Evolutionary conservation across 2,888 invertebrate species (phyloP).

Genomic region (Lacanobia oleracea): DNA sequence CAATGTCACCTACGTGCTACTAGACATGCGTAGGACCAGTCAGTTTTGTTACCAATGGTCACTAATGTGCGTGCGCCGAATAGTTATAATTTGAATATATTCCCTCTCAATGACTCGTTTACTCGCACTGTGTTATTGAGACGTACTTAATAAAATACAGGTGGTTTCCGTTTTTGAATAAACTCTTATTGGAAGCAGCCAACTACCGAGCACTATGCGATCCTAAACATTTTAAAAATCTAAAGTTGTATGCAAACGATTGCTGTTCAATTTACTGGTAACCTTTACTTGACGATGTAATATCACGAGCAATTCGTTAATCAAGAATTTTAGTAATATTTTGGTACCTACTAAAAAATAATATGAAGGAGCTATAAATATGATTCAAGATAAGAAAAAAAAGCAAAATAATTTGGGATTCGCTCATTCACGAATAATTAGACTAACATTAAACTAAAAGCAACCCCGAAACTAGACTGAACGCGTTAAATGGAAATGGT

Average conservation of each 20-base stretch:
- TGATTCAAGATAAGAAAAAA: conserved; percentile 22
- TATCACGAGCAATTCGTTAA: conserved; percentile 5
- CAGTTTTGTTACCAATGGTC: conserved; percentile 42
- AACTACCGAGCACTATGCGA: not conserved
- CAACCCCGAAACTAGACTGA: conserved; percentile 49
- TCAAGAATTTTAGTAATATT: not conserved
- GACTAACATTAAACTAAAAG: conserved; percentile 20
- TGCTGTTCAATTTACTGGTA: not conserved
- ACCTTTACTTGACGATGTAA: conserved; percentile 23
- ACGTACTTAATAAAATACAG: not conserved
- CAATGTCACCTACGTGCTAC: conserved; percentile 36
- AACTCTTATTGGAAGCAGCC: not conserved
- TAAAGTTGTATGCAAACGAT: not conserved
- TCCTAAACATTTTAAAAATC: conserved; percentile 3
- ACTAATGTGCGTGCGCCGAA: conserved; percentile 45
- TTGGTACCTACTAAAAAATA: not conserved
- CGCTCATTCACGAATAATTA: no score
- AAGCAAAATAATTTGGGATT: not conserved
- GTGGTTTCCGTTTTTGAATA: not conserved
- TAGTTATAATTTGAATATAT: conserved; percentile 46
- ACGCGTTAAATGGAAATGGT: conserved; percentile 66
- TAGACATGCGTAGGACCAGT: conserved; percentile 33
- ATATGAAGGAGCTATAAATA: conserved; percentile 14
- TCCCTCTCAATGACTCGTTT: conserved; percentile 21
- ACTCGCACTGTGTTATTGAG: conserved; percentile 7